Percentiles rank a stretch among this genome's conserved stretches.
phyloP scores from a whole-genome alignment of 2,113 vertebrate species.

The Dipodomys merriami region DNA sequence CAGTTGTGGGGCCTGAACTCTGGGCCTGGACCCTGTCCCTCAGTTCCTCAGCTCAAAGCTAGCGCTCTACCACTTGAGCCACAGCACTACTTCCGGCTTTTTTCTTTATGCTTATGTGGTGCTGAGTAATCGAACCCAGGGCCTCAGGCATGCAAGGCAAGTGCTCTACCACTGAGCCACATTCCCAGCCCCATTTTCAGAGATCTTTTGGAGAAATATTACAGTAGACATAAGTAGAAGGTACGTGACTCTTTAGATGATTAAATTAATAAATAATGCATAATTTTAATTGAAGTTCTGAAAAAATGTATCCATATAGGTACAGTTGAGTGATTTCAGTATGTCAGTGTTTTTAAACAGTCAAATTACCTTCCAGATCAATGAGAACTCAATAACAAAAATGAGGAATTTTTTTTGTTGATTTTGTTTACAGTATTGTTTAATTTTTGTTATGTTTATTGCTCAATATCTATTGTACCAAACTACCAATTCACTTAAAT shows the following conservation, averaged over 20 bases:
- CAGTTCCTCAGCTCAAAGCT: too few relatives aligned
- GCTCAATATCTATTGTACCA: not conserved
- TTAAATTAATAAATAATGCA: not conserved
- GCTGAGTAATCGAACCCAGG: too few relatives aligned
- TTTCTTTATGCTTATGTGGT: too few relatives aligned
- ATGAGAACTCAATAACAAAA: not conserved
- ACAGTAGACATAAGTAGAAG: not conserved
- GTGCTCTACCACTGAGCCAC: too few relatives aligned
- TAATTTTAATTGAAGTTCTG: not conserved
- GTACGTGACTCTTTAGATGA: accelerated
- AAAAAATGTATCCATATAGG: not conserved
- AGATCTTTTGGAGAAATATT: not conserved
- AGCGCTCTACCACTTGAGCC: too few relatives aligned
- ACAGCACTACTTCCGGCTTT: too few relatives aligned
- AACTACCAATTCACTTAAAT: not conserved
- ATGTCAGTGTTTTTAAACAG: not conserved
- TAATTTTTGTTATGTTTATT: not conserved
- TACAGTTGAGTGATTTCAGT: not conserved
- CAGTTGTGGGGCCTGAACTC: too few relatives aligned
- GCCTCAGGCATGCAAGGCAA: too few relatives aligned
- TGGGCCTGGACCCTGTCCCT: too few relatives aligned
- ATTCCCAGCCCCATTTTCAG: too few relatives aligned
- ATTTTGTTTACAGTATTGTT: too few relatives aligned
- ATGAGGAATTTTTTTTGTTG: not conserved
- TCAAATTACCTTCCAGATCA: not conserved